Evolutionary conservation across 1,140 invertebrate species (phyloP).

Genomic region (Leguminivora glycinivorella): DNA sequence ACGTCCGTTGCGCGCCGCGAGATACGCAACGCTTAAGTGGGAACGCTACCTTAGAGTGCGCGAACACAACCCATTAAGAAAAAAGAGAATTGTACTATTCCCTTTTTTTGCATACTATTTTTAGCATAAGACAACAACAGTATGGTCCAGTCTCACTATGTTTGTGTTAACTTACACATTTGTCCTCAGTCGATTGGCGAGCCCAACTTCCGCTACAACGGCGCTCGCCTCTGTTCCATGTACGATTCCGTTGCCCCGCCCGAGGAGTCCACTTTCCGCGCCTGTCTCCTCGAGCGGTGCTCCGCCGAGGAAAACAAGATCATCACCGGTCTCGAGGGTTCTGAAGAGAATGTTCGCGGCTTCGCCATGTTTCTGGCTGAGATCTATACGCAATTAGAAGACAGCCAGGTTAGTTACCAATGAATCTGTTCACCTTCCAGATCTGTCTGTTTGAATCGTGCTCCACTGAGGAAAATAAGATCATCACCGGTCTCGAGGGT

Average conservation of each 20-base stretch:
- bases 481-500: conserved; percentile 67
- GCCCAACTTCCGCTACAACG: conserved; percentile 84
- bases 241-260: conserved; percentile 76
- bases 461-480: conserved; percentile 71
- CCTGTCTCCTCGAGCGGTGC: conserved; percentile 73
- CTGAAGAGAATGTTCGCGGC: conserved; percentile 74
- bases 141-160: too few species aligned
- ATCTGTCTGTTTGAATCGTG: conserved; percentile 74
- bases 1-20: too few species aligned
- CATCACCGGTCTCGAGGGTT: conserved; percentile 66
- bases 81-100: too few species aligned
- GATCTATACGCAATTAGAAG: conserved; percentile 76
- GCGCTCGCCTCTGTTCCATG: conserved; percentile 82
- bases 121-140: too few species aligned
- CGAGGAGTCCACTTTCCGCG: conserved; percentile 78
- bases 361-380: conserved; percentile 79
- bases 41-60: too few species aligned
- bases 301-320: conserved; percentile 74
- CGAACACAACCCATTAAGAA: too few species aligned
- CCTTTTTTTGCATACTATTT: too few species aligned
- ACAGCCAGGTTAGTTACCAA: conserved; percentile 62
- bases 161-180: conserved; percentile 31
- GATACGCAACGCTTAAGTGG: too few species aligned
- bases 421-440: conserved; percentile 50
- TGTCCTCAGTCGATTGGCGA: conserved; percentile 81